Evolutionary conservation across 1,140 invertebrate species (phyloP).

Genomic region (Zeugodacus cucurbitae): DNA sequence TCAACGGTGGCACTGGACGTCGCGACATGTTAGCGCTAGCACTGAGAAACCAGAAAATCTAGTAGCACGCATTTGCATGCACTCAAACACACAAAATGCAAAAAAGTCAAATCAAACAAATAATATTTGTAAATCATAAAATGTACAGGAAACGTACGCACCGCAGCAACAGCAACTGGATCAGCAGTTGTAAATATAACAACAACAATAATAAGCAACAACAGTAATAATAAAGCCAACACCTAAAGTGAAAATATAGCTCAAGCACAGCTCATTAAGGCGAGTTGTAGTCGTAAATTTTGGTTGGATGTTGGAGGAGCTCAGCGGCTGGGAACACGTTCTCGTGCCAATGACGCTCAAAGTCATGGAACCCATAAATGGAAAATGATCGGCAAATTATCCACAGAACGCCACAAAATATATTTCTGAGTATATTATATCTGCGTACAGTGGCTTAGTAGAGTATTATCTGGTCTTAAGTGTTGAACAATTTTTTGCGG

Average conservation of each 20-base stretch:
- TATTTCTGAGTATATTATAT: background rate
- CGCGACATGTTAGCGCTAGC: background rate
- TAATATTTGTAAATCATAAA: background rate
- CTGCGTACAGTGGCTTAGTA: too few species aligned
- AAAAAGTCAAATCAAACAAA: background rate
- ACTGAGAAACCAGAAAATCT: background rate
- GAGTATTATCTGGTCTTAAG: too few species aligned
- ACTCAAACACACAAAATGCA: background rate
- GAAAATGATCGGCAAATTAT: background rate
- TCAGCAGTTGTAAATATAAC: background rate
- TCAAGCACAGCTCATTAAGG: background rate
- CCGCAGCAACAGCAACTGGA: background rate
- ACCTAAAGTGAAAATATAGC: background rate
- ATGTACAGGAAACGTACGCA: background rate
- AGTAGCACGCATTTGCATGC: background rate
- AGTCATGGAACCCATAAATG: background rate
- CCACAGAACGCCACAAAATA: background rate
- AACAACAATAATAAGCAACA: background rate
- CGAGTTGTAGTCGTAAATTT: background rate
- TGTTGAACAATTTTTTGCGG: too few species aligned
- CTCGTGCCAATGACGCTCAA: background rate
- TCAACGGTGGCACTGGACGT: slow-evolving; percentile 11
- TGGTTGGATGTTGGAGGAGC: background rate
- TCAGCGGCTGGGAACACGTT: background rate
- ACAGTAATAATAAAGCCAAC: background rate